A percentile compares a stretch with the other conserved stretches of the same genome.
Evolutionary conservation across 1,140 invertebrate genomes (phyloP).

Genomic region (Rhopalosiphum padi): DNA sequence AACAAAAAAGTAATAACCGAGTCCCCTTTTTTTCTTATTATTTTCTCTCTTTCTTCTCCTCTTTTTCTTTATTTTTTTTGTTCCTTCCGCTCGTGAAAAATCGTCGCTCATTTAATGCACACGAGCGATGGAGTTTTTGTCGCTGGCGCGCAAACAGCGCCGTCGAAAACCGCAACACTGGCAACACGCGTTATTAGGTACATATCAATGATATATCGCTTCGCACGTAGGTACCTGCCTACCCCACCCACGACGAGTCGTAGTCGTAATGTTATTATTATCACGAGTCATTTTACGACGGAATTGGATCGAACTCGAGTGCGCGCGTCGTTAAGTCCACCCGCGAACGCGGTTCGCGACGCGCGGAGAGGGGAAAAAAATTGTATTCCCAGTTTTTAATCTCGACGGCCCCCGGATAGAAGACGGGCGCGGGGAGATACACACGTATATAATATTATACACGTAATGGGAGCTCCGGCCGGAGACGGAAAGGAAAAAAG

Average conservation of each 20-base stretch:
- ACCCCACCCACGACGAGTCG: too few relatives aligned
- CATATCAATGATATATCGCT: neutral
- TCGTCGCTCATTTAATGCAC: slow-evolving; percentile 40
- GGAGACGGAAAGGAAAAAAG: neutral
- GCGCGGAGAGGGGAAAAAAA: neutral
- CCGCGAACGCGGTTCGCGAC: neutral
- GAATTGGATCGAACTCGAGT: slow-evolving; percentile 48
- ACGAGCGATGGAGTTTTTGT: neutral
- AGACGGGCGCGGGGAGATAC: neutral
- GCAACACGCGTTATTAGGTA: neutral
- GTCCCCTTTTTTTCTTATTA: slow-evolving; percentile 28
- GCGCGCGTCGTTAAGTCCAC: slow-evolving; percentile 8
- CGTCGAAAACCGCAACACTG: neutral
- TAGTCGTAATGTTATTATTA: neutral
- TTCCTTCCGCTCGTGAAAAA: slow-evolving; percentile 32
- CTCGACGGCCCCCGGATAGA: neutral
- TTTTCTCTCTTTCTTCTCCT: neutral
- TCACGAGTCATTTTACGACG: slow-evolving; percentile 49
- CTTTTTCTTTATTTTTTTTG: neutral
- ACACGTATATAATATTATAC: too few relatives aligned
- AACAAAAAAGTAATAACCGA: slow-evolving; percentile 52
- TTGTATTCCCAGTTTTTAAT: slow-evolving; percentile 27
- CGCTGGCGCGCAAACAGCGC: neutral
- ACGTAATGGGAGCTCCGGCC: too few relatives aligned
- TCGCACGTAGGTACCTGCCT: too few relatives aligned